Evolutionary conservation across 2,797 vertebrate species (phyloP).

Genomic region (Clarias pachynema): DNA sequence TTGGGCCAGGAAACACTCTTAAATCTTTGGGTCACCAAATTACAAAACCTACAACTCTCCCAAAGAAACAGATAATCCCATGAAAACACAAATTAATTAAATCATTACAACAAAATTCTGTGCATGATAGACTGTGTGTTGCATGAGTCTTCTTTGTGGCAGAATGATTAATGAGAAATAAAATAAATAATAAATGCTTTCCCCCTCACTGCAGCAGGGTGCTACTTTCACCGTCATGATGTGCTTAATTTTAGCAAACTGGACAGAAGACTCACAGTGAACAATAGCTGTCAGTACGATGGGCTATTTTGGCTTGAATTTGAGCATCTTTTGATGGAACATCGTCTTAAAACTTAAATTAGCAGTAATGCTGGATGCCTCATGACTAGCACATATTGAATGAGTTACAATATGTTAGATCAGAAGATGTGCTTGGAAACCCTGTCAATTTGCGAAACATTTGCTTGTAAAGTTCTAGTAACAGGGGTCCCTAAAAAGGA

Average conservation of each 20-base stretch:
- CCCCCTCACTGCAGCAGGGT: slow-evolving; percentile 51
- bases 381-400: no score
- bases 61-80: slow-evolving; percentile 39
- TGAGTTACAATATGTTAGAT: no score
- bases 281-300: no score
- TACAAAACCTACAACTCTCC: slow-evolving; percentile 46
- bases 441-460: no score
- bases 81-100: slow-evolving; percentile 55
- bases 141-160: slow-evolving; percentile 54
- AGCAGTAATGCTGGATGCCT: no score
- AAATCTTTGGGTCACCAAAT: slow-evolving; percentile 60
- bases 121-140: slow-evolving; percentile 48
- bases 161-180: slow-evolving; percentile 68
- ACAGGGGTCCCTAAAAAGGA: no score
- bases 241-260: slow-evolving; percentile 55
- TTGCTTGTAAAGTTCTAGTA: no score
- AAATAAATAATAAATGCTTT: slow-evolving; percentile 66
- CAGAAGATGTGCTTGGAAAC: no score
- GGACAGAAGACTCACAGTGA: slow-evolving; percentile 34
- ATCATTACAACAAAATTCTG: slow-evolving; percentile 55
- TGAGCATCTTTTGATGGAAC: no score
- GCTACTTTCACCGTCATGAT: slow-evolving; percentile 28
- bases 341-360: no score
- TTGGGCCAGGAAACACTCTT: slow-evolving; percentile 46
- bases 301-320: no score